These are phyloP conservation scores for Petrophora chlorosata DNA, from an alignment of 2,888 invertebrate genomes.

Conservation along the genomic window DNA sequence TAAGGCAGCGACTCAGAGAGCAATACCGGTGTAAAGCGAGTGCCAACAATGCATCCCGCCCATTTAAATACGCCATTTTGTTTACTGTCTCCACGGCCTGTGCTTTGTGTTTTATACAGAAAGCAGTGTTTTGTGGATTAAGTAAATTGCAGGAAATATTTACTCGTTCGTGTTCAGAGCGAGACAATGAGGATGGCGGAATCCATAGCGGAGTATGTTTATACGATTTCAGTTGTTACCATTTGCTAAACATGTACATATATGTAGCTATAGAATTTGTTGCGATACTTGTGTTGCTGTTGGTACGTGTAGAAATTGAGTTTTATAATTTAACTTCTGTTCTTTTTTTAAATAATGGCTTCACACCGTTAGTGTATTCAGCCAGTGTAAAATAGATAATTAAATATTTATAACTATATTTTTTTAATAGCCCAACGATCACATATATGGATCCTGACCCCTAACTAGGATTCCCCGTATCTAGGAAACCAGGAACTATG, in stretches of 20 bases:
- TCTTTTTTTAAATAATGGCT: too few species aligned
- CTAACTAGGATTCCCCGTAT: too few species aligned
- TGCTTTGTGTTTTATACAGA: slow-evolving; percentile 72
- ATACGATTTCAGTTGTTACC: slow-evolving; percentile 16
- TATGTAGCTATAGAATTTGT: neutral
- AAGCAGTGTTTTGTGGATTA: slow-evolving; percentile 77
- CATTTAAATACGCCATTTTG: slow-evolving; percentile 84
- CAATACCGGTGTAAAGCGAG: slow-evolving; percentile 57
- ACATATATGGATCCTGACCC: too few species aligned
- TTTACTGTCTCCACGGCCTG: slow-evolving; percentile 75
- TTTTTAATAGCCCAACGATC: too few species aligned
- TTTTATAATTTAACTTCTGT: too few species aligned
- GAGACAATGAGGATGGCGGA: slow-evolving; percentile 48
- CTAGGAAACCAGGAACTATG: too few species aligned
- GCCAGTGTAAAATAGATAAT: too few species aligned
- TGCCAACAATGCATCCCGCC: slow-evolving; percentile 77
- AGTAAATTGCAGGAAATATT: slow-evolving; percentile 80
- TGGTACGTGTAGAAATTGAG: neutral
- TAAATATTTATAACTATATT: too few species aligned
- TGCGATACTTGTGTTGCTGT: neutral
- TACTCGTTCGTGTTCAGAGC: slow-evolving; percentile 65
- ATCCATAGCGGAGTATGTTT: slow-evolving; percentile 21
- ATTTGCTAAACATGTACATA: neutral
- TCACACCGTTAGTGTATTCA: too few species aligned
- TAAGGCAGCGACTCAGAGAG: slow-evolving; percentile 57